Evolutionary conservation across 1,140 invertebrate species (phyloP), one percentile per base, ranked within the genome.

Genomic region (Glossosoma conforme): DNA sequence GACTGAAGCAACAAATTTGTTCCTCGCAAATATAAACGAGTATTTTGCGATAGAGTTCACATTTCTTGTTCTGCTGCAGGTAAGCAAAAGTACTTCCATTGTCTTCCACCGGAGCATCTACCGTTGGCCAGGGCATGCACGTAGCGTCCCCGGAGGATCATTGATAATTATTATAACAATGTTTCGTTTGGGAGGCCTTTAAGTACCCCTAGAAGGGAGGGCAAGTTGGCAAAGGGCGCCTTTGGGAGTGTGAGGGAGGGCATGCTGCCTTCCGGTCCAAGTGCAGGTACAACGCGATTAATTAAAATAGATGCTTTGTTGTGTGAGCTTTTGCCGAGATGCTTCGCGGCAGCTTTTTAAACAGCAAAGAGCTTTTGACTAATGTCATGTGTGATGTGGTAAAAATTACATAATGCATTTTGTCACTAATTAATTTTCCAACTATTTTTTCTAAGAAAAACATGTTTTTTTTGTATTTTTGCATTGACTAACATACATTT

Each of bases 151-250:
- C 1, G 22, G 56, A 47, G 56, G 45, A 55, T 59, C 56, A 59
- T 59, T 59, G 56, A 59, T 59, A 59, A 59, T 55, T 59, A 59
- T 59, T 59, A 59, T 55, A 59, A 59, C 56, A 59, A 59, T 59
- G 56, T 59, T 59, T 55, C 56, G 56, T 59, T 59, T 52, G 56
- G 52, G 53, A 55, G 48, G 49, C 47, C 50, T 59, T 58, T 58
- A 54, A 58, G 51, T 49, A 58, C 56, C 28, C 43, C 47, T 41
- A 47, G 36, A 18, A 21, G 49, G 44, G 40, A 9, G 42, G 20
- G 44, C 47, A 57, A 57, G 55, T 58, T 58, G 46, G 32, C 48
- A 50, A 58, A 58, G 56, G 46, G 56, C 30, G 52, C 56, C 56
- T 44, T 35, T 33, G 56, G 56, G 56, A 58, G 22, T 28, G n/a